phyloP scores from a whole-genome alignment of 1,140 invertebrate genomes.

The Drosophila funebris region DNA sequence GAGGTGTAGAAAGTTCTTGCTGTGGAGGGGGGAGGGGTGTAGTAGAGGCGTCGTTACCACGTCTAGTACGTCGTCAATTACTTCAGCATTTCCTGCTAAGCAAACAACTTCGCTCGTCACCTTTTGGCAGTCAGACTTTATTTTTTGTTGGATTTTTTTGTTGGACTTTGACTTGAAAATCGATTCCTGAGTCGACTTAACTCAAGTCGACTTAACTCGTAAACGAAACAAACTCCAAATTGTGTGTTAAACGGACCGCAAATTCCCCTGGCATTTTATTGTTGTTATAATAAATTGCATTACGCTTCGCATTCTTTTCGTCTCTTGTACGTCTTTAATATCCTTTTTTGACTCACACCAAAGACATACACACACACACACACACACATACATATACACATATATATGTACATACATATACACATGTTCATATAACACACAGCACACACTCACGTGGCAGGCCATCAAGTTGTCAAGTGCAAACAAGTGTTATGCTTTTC shows the following conservation, averaged over 20 bases:
- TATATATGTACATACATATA: neutral
- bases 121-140: conserved; percentile 22
- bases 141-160: neutral
- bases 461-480: neutral
- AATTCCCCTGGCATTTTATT: conserved; percentile 48
- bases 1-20: neutral
- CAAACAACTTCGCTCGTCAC: conserved; percentile 45
- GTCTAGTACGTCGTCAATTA: conserved; percentile 54
- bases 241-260: conserved; percentile 52
- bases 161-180: conserved; percentile 27
- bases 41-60: neutral
- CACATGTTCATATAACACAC: neutral
- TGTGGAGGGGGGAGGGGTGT: too few relatives aligned
- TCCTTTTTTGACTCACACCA: neutral
- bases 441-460: conserved; percentile 1
- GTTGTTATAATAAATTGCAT: conserved; percentile 58
- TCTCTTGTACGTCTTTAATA: too few relatives aligned
- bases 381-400: neutral
- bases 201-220: neutral
- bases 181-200: conserved; percentile 21
- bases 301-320: conserved; percentile 32
- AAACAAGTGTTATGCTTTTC: neutral
- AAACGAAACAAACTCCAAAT: conserved; percentile 18
- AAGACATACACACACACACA: neutral
- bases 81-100: conserved; percentile 47